Evolutionary conservation across 2,888 invertebrate species (phyloP), one percentile per base, ranked within the genome.

Genomic region (Cheilosia pagana): DNA sequence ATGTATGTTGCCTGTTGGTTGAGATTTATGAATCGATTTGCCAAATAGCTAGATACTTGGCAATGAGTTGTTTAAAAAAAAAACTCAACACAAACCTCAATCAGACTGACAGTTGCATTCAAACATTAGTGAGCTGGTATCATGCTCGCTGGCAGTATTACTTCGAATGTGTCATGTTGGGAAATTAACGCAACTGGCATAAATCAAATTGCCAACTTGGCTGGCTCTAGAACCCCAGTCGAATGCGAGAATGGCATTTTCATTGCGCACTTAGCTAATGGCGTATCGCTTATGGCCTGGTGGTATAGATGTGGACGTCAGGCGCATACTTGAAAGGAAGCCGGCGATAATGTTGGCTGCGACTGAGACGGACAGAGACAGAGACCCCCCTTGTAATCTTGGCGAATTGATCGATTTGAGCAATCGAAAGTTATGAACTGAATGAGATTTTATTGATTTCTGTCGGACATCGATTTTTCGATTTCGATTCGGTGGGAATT

Each of bases 21-120:
- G 23, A 85, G 81, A 85, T 85, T 85, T 85, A 85, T 85, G 81
- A 81, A 85, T 85, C 85, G 71, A 79, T 71, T 82, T 77, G 52
- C 50, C 48, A 31, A 35, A 14, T 21, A 72, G 50, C 8, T n/a
- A n/a, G n/a, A 72, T 55, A 81, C 67, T 19, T 43, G 28, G 35
- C 55, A 50, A 60, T 43, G 23, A 39, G 52, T 63, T 28, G 63
- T 63, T 48, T 62, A 45, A 48, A 43, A 21, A 31, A 57, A 31
- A 45, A 45, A 50, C 28, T 28, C 28, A 41, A 16, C 41, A 4
- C 19, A 21, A 41, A 59, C 14, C 39, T 50, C 25, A 48, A 65
- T 70, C 70, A 71, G 74, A 55, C 59, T 62, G 78, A 74, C 82
- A 83, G 72, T 79, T 77, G 82, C 60, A 77, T 59, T 76, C 53